phyloP scores from a whole-genome alignment of 2,113 vertebrate species.

The Entelurus aequoreus region DNA sequence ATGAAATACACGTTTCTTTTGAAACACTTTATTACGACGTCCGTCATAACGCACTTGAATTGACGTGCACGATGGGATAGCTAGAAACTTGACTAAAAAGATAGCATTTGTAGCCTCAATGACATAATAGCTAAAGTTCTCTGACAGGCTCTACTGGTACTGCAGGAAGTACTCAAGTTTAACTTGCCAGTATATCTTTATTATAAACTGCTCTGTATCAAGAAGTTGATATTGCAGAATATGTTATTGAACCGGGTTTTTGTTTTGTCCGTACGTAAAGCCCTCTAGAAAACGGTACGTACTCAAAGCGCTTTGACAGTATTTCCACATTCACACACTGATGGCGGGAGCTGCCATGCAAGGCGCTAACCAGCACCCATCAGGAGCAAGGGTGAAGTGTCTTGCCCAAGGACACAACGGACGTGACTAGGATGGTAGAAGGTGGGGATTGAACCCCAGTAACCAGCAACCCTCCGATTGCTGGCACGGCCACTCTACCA shows the following conservation, averaged over 20 bases:
- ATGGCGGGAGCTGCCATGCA: too few species aligned
- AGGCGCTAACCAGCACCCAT: too few species aligned
- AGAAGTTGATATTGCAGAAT: neutral
- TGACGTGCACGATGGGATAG: neutral
- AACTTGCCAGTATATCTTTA: constrained; percentile 22
- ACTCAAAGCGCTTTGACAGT: too few species aligned
- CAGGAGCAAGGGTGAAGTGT: too few species aligned
- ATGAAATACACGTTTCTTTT: neutral
- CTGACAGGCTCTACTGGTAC: constrained; percentile 28
- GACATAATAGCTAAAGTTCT: constrained; percentile 47
- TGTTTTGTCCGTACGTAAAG: neutral
- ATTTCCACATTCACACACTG: too few species aligned
- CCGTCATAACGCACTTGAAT: neutral
- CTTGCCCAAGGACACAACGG: too few species aligned
- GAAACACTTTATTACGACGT: neutral
- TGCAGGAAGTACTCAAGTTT: constrained; percentile 37
- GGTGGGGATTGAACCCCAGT: too few species aligned
- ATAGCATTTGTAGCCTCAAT: neutral
- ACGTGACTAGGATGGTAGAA: too few species aligned
- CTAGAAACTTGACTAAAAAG: neutral
- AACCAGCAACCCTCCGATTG: too few species aligned
- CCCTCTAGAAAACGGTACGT: too few species aligned
- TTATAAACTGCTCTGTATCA: too few species aligned
- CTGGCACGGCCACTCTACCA: too few species aligned
- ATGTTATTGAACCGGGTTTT: neutral